Evolutionary conservation across 2,888 invertebrate species (phyloP).

Genomic region (Cheilosia grossa): DNA sequence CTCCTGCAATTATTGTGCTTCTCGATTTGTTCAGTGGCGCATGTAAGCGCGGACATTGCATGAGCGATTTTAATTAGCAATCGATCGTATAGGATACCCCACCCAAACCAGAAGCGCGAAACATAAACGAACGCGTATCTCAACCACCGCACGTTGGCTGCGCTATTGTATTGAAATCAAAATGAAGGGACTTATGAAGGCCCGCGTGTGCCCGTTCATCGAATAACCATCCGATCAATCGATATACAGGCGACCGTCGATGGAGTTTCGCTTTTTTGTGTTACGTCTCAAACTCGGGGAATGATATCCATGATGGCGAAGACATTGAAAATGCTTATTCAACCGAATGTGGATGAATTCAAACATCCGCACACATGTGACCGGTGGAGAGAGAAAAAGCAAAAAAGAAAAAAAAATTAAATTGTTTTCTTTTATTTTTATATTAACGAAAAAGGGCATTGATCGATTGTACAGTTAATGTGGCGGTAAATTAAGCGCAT

Average conservation of each 20-base stretch:
- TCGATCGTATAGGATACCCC: constrained; percentile 31
- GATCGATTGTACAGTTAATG: constrained; percentile 58
- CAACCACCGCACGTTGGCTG: constrained; percentile 6
- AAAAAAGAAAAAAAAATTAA: constrained; percentile 7
- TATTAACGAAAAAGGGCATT: constrained; percentile 62
- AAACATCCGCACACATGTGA: constrained; percentile 38
- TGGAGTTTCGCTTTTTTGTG: neutral
- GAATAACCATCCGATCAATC: constrained; percentile 31
- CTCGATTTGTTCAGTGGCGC: constrained; percentile 62
- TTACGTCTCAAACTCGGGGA: constrained; percentile 31
- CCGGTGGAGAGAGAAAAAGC: constrained; percentile 11
- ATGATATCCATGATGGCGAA: constrained; percentile 23
- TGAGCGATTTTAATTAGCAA: constrained; percentile 63
- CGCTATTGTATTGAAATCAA: constrained; percentile 52
- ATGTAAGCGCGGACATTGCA: constrained; percentile 63
- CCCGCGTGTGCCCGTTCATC: constrained; percentile 10
- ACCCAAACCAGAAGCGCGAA: constrained; percentile 49
- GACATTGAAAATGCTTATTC: constrained; percentile 46
- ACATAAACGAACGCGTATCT: constrained; percentile 32
- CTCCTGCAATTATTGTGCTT: neutral
- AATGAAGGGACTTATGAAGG: constrained; percentile 31
- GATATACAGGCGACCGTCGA: neutral
- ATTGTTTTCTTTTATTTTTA: constrained; percentile 17
- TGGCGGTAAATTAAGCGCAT: constrained; percentile 40
- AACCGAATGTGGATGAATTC: constrained; percentile 48